Evolutionary conservation across 2,888 invertebrate genomes (phyloP), one percentile per base, ranked within the genome.

Genomic region (Coelinius sp.): DNA sequence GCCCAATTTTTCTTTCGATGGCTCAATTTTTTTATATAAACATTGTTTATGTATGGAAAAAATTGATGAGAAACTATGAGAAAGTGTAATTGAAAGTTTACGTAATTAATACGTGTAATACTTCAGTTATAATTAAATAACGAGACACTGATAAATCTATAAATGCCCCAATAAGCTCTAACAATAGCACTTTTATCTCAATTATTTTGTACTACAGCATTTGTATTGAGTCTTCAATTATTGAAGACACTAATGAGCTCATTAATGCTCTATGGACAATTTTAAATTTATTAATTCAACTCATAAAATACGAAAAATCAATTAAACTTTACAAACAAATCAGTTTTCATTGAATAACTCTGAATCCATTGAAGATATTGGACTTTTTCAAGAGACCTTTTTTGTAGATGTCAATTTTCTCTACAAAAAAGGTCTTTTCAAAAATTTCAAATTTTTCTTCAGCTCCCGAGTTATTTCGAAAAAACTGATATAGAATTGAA

Each of bases 141-240:
- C 59, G 59, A 56, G 56, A 56, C 27, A 56, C 31, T 31, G 56
- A 31, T 59, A 59, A 59, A 59, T 59, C 59, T 59, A 35, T 59
- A 8, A 59, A 59, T 59, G 31, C 59, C 59, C 31, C 59, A 25
- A 53, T n/a, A 53, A 53, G 25, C 53, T 4, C 10, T 24, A 53
- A 53, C 53, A 25, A 53, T 53, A 53, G 22, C 52, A 52, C 52
- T 20, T 25, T 24, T 53, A 8, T 24, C 20, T 25, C 59, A 31
- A 59, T 59, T 35, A 17, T 6, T 59, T 59, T 59, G 59, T 59
- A 59, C 59, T 35, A 59, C 59, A 59, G 59, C 35, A 14, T 59
- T 35, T 59, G 17, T 8, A 14, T 14, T 14, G 17, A 49, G 17
- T 20, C 17, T 49, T 17, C 20, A 49, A 49, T 49, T 0, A 14